phyloP scores from a whole-genome alignment of 64 coral and sea anemone genomes.

The Cladopsammia gracilis region DNA sequence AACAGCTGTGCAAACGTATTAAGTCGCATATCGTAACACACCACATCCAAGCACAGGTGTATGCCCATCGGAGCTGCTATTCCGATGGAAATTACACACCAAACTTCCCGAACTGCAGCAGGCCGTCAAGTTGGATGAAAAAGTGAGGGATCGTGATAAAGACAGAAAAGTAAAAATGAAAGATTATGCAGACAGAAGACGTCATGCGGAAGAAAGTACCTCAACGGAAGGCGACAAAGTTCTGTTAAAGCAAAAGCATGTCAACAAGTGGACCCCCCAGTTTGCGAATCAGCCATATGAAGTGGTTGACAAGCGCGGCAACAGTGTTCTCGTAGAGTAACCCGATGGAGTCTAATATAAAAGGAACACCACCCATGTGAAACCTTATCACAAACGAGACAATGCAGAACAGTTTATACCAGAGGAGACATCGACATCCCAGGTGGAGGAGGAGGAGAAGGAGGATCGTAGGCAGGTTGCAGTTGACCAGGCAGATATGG shows the following conservation, averaged over 20 bases:
- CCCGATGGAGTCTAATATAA: too few relatives aligned
- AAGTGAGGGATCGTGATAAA: slow-evolving; percentile 50
- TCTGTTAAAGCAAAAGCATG: slow-evolving; percentile 4
- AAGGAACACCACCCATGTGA: too few relatives aligned
- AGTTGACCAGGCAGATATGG: too few relatives aligned
- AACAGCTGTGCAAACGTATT: slow-evolving; percentile 13
- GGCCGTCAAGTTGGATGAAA: neutral
- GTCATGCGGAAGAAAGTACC: neutral
- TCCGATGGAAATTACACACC: slow-evolving; percentile 38
- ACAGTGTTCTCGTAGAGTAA: neutral
- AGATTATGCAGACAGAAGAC: slow-evolving; percentile 27
- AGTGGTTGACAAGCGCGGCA: neutral
- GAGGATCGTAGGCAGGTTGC: too few relatives aligned
- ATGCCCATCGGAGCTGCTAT: slow-evolving; percentile 52
- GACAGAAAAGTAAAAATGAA: slow-evolving; percentile 50
- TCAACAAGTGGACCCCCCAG: slow-evolving; percentile 44
- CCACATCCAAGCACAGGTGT: slow-evolving; percentile 51
- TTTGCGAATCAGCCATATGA: slow-evolving; percentile 20
- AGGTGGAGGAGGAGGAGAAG: too few relatives aligned
- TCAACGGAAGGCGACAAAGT: slow-evolving; percentile 40
- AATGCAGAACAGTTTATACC: too few relatives aligned
- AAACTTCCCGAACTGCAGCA: neutral
- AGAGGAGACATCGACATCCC: too few relatives aligned
- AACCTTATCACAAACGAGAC: too few relatives aligned
- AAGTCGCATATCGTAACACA: too few relatives aligned